Evolutionary conservation across 2,113 vertebrate species (phyloP), one percentile per base, ranked within the genome.

Genomic region (Periophthalmodon schlosseri): DNA sequence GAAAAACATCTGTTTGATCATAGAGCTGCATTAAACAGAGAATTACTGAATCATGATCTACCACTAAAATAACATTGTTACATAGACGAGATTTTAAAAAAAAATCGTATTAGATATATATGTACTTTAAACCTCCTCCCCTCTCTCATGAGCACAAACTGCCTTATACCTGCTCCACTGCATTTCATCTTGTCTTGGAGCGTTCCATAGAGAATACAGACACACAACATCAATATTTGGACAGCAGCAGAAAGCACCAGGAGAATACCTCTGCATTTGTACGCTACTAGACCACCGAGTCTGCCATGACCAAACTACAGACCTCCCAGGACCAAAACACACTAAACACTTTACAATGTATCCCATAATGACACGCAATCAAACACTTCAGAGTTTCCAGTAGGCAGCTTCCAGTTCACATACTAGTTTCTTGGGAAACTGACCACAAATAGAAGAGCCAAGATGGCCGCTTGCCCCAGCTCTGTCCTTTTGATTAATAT

Each of bases 151-250:
- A 64, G 61, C 16, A 61, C 28, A 34, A 49, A 18, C 61, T 79
- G 78, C 84, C 83, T 88, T 74, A 69, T 54, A 75, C 77, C 78
- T 72, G 54, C 82, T 80, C 78, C 70, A 73, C 73, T 89, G 84
- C 84, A 82, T 89, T 90, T 85, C 76, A 87, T 91, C 87, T 88
- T 84, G 80, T 89, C 80, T 67, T 81, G 75, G 75, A 63, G 73
- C 49, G 63, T 75, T 89, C 84, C 78, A 8, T 63, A 78, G 85
- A 91, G 86, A 82, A 78, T 64, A 66, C 72, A 77, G 84, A 82
- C 84, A 82, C 68, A 77, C 78, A 78, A 77, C 34, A 52, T 88
- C 90, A 88, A 89, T 88, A 89, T 91, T 90, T 90, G 80, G 88
- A 92, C 89, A 89, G 86, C 76, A 69, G 67, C 77, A 74, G 49